Evolutionary conservation across 1,140 invertebrate genomes (phyloP).

Genomic region (Drosophila sechellia): DNA sequence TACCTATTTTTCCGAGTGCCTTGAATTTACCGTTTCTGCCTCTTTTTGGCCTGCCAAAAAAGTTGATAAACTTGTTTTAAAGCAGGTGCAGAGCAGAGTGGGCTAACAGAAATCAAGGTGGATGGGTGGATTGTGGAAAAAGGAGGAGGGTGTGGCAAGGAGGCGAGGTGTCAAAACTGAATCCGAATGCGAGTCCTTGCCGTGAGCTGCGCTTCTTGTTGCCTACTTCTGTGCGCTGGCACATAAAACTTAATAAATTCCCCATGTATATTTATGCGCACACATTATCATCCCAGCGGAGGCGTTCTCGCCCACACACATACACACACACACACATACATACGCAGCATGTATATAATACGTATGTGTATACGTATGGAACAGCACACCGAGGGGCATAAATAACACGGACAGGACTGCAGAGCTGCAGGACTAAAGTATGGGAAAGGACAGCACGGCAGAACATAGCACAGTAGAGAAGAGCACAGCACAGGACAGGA

Average conservation of each 20-base stretch:
- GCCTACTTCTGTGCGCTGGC: slow-evolving; percentile 58
- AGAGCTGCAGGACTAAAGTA: background rate
- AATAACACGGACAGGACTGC: slow-evolving; percentile 25
- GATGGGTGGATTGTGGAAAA: background rate
- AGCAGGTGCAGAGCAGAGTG: slow-evolving; percentile 29
- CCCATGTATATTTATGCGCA: slow-evolving; percentile 76
- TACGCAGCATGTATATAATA: no score
- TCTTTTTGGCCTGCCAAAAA: slow-evolving; percentile 33
- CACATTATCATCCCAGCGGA: slow-evolving; percentile 61
- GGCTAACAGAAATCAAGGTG: background rate
- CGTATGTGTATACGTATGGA: background rate
- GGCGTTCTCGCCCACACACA: slow-evolving; percentile 14
- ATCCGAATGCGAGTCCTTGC: slow-evolving; percentile 38
- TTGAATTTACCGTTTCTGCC: slow-evolving; percentile 5
- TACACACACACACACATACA: no score
- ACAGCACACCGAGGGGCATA: slow-evolving; percentile 14
- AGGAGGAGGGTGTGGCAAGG: background rate
- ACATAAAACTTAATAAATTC: slow-evolving; percentile 77
- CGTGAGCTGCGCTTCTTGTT: slow-evolving; percentile 44
- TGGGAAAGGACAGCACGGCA: background rate
- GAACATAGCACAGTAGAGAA: background rate
- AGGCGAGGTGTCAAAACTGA: slow-evolving; percentile 16
- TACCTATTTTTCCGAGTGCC: background rate
- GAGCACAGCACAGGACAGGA: slow-evolving; percentile 1
- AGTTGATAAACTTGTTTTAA: slow-evolving; percentile 71